Conservation (phyloP, 2,888 invertebrate species). For the Nymphalis urticae region DNA sequence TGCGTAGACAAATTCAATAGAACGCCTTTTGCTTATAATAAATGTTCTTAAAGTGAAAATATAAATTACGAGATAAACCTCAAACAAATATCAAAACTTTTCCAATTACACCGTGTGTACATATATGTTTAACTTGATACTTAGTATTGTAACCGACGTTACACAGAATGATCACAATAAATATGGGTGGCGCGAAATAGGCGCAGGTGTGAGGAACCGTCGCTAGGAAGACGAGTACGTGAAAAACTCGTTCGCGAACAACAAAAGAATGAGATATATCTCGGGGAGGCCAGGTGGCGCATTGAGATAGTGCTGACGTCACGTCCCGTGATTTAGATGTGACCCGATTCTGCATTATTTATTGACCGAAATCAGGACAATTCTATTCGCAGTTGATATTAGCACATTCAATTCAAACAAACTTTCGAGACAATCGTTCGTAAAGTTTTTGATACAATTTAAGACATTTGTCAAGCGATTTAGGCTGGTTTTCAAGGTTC, state of each 20-base stretch:
- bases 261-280: slow-evolving; percentile 57
- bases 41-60: neutral
- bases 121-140: neutral
- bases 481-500: too few relatives aligned
- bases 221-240: slow-evolving; percentile 61
- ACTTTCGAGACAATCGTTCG: neutral
- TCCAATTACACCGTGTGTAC: neutral
- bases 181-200: slow-evolving; percentile 52
- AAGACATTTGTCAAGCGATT: too few relatives aligned
- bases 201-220: slow-evolving; percentile 71
- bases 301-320: slow-evolving; percentile 74
- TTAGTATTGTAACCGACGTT: slow-evolving; percentile 18
- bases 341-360: slow-evolving; percentile 60
- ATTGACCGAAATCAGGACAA: slow-evolving; percentile 53
- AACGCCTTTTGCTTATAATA: too few relatives aligned
- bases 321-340: slow-evolving; percentile 76
- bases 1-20: too few relatives aligned
- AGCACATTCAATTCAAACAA: neutral
- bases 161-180: slow-evolving; percentile 45
- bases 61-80: neutral
- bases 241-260: slow-evolving; percentile 78
- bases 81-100: neutral
- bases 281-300: slow-evolving; percentile 67
- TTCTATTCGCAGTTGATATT: neutral
- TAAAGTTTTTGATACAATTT: too few relatives aligned